Percentiles rank a stretch among this genome's conserved stretches.
Conservation (phyloP, 2,113 vertebrate species). For the Potamarius usumacintae region DNA sequence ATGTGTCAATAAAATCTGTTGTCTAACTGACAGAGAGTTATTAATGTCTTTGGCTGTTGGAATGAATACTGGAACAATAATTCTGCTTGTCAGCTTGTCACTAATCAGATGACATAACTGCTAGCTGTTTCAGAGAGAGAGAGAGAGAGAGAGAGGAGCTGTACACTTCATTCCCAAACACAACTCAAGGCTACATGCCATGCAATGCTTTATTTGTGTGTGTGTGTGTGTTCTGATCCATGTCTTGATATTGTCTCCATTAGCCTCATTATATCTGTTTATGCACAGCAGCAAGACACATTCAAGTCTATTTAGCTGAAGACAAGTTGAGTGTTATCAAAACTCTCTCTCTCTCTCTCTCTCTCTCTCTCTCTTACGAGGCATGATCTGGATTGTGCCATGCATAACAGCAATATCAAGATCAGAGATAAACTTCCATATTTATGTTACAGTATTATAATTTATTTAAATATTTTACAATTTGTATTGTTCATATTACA, state of each 20-base stretch:
- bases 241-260: conserved; percentile 49
- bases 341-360: conserved; percentile 47
- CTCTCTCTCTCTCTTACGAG: conserved; percentile 42
- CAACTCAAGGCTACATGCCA: conserved; percentile 32
- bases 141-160: not conserved
- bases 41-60: conserved; percentile 21
- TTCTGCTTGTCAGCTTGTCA: conserved; percentile 49
- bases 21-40: conserved; percentile 14
- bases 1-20: conserved; percentile 25
- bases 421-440: not conserved
- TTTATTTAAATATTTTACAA: not conserved
- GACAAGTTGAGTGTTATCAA: conserved; percentile 41
- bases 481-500: not conserved
- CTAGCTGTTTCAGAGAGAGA: conserved; percentile 28
- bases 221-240: conserved; percentile 30
- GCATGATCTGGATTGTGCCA: not conserved
- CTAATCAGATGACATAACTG: conserved; percentile 47
- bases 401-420: not conserved
- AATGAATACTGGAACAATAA: conserved; percentile 36
- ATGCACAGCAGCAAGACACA: conserved; percentile 23
- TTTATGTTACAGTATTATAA: not conserved
- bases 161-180: conserved; percentile 31
- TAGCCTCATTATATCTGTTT: conserved; percentile 57
- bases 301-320: conserved; percentile 26
- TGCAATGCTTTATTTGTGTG: not conserved